Evolutionary conservation across 2,113 vertebrate species (phyloP), one percentile per base, ranked within the genome.

Genomic region (Macrotis lagotis): DNA sequence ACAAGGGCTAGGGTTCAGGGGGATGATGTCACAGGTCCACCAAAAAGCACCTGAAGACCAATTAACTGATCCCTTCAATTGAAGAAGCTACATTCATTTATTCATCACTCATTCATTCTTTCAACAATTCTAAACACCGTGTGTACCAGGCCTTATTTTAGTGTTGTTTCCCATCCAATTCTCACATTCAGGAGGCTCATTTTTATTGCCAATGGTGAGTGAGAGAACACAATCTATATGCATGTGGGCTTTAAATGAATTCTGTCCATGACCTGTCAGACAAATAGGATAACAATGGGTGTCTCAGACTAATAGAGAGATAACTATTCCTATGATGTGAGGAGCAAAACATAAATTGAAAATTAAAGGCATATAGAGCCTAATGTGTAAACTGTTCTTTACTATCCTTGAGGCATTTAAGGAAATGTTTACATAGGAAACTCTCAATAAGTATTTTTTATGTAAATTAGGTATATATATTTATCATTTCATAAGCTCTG

Each of bases 1-100:
- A 50, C 48, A 47, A 74, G 51, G 14, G 66, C 12, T 50, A 93
- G 83, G 89, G 83, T 90, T 26, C 37, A 28, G 6, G 37, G 31
- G 44, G 19, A 37, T 89, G 74, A 48, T 88, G 48, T 51, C 31
- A 51, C 8, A 51, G 66, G 28, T 93, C 91, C 51, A 88, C 88
- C 31, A 94, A 94, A 53, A 12, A 90, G 88, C 47, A 93, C 50
- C 48, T 26, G 59, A 94, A 48, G 26, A 26, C 51, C 94, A 94
- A 55, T 74, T 44, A 48, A n/a, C 14, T n/a, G 37, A 74, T 74
- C 37, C 14, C 16, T 74, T 74, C 0, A 24, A 47, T 52, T 95
- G 83, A 92, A 50, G 66, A 24, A 90, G 93, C 51, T 92, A 93
- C 51, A 66, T 66, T 37, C 31, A 66, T 66, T 66, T 31, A 66